phyloP scores from a whole-genome alignment of 2,888 invertebrate species.

The Melieria omissa region DNA sequence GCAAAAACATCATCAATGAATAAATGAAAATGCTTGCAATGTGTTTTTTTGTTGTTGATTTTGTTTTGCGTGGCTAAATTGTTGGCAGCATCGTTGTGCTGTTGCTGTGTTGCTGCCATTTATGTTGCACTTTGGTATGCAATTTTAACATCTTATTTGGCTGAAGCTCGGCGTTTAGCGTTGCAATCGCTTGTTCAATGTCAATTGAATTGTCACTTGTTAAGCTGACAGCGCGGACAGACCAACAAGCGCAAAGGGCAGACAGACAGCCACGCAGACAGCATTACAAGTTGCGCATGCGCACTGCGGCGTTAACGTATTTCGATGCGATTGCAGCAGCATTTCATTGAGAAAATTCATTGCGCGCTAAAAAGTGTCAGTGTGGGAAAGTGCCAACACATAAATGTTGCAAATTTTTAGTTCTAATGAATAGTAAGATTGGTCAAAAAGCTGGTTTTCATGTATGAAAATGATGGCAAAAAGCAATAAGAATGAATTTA shows the following conservation, averaged over 20 bases:
- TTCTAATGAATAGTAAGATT: too few species aligned
- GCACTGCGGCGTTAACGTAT: background rate
- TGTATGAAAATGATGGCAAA: too few species aligned
- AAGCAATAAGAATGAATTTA: too few species aligned
- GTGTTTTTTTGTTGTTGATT: conserved; percentile 47
- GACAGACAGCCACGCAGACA: conserved; percentile 6
- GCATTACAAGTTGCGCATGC: conserved; percentile 21
- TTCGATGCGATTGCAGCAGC: conserved; percentile 2
- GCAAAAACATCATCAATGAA: conserved; percentile 58
- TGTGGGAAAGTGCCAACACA: too few species aligned
- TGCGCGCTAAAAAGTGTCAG: background rate
- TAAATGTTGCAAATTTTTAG: too few species aligned
- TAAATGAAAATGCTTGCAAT: conserved; percentile 60
- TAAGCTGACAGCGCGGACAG: conserved; percentile 21
- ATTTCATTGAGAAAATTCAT: background rate
- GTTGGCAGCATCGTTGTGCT: conserved; percentile 14
- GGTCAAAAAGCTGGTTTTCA: too few species aligned
- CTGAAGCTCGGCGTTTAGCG: conserved; percentile 34
- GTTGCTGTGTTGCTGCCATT: conserved; percentile 26
- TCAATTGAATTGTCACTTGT: conserved; percentile 32
- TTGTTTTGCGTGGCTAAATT: conserved; percentile 39
- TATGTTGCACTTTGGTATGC: conserved; percentile 45
- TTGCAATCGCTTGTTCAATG: conserved; percentile 31
- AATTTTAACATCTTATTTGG: conserved; percentile 60
- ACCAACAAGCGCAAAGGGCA: conserved; percentile 12